phyloP scores from a whole-genome alignment of 2,113 vertebrate species.

The Toxotes jaculatrix region DNA sequence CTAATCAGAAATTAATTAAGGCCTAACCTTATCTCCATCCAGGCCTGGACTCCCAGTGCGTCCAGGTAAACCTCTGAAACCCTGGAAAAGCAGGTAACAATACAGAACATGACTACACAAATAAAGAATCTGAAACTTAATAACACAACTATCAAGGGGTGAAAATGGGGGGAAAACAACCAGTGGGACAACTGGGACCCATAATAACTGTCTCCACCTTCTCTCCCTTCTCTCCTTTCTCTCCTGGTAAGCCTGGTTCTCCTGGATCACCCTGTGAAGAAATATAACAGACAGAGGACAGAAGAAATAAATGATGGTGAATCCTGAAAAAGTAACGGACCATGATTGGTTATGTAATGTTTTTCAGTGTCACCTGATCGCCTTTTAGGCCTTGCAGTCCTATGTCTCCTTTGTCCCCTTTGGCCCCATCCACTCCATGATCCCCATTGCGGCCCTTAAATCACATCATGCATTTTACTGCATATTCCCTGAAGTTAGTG shows the following conservation, averaged over 20 bases:
- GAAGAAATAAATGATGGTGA: background rate
- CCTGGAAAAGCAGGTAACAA: conserved; percentile 73
- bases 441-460: conserved; percentile 87
- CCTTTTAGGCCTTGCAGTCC: conserved; percentile 88
- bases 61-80: conserved; percentile 86
- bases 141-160: background rate
- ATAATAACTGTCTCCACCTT: conserved; percentile 80
- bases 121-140: background rate
- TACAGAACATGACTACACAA: background rate
- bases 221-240: conserved; percentile 84
- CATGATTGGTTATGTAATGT: background rate
- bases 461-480: background rate
- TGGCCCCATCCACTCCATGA: conserved; percentile 85
- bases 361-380: conserved; percentile 75
- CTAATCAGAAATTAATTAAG: background rate
- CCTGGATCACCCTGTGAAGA: conserved; percentile 85
- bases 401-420: conserved; percentile 88
- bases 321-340: background rate
- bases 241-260: conserved; percentile 83
- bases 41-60: conserved; percentile 79
- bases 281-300: background rate
- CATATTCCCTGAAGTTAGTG: background rate
- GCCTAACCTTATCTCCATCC: conserved; percentile 84
- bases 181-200: background rate
- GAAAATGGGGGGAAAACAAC: fast-evolving